phyloP scores from a whole-genome alignment of 2,797 vertebrate genomes.

The Acrocephalus scirpaceus region DNA sequence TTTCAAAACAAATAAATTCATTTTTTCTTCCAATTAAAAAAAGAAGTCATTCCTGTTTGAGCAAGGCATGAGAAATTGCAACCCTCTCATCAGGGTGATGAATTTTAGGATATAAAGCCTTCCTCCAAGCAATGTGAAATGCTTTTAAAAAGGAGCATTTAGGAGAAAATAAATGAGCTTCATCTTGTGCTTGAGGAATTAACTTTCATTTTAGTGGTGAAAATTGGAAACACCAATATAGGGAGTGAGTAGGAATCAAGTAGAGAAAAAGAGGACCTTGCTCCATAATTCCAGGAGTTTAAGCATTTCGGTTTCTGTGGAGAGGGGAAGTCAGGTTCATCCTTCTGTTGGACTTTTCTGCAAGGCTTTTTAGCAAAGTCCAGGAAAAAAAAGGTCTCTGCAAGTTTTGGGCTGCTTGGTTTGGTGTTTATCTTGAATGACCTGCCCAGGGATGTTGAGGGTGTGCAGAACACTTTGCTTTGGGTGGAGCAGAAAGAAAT shows the following conservation, averaged over 20 bases:
- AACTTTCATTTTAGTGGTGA: neutral
- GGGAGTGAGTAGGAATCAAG: neutral
- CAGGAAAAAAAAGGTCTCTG: neutral
- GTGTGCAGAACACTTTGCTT: neutral
- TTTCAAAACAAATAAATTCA: constrained; percentile 21
- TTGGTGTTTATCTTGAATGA: neutral
- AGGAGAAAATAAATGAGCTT: constrained; percentile 31
- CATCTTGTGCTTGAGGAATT: constrained; percentile 13
- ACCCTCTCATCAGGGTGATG: neutral
- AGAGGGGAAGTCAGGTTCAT: neutral
- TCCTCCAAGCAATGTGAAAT: neutral
- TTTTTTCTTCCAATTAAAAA: constrained; percentile 27
- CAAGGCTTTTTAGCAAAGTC: neutral
- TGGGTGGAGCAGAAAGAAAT: neutral
- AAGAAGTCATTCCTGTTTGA: neutral
- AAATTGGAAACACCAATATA: neutral
- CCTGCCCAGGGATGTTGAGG: neutral
- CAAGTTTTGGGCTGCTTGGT: neutral
- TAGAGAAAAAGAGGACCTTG: neutral
- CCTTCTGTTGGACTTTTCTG: neutral
- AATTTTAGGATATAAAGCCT: constrained; percentile 1
- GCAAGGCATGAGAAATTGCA: constrained; percentile 5
- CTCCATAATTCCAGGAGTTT: neutral
- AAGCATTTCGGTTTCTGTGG: neutral
- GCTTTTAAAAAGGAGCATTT: constrained; percentile 16